Conservation (phyloP, 1,140 invertebrate species). For the Hyles vespertilio region DNA sequence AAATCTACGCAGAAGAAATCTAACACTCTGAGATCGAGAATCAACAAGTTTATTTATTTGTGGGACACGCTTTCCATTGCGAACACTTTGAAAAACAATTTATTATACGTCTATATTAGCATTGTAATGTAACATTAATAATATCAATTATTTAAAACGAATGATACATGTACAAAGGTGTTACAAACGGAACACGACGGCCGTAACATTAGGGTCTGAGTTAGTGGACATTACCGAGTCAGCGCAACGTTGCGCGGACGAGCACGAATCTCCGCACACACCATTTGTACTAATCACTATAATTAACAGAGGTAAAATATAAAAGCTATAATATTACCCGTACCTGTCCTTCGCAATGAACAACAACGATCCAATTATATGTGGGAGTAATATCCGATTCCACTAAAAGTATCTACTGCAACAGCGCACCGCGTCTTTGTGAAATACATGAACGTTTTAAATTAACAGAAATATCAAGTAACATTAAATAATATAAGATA, state of each 20-base stretch:
- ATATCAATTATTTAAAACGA: slow-evolving; percentile 44
- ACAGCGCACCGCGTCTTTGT: slow-evolving; percentile 17
- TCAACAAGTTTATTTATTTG: slow-evolving; percentile 46
- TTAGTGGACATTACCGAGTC: slow-evolving; percentile 26
- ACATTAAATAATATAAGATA: too few relatives aligned
- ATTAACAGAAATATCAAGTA: too few relatives aligned
- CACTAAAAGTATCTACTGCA: slow-evolving; percentile 34
- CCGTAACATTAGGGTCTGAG: slow-evolving; percentile 17
- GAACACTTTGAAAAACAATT: slow-evolving; percentile 47
- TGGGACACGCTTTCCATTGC: slow-evolving; percentile 42
- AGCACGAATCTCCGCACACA: slow-evolving; percentile 31
- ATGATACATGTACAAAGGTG: slow-evolving; percentile 25
- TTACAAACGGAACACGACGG: slow-evolving; percentile 25
- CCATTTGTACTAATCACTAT: slow-evolving; percentile 48
- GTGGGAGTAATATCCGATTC: slow-evolving; percentile 37
- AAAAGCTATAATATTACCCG: slow-evolving; percentile 50
- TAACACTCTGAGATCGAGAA: slow-evolving; percentile 59
- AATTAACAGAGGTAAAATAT: slow-evolving; percentile 59
- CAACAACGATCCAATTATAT: slow-evolving; percentile 48
- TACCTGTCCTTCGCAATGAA: slow-evolving; percentile 44
- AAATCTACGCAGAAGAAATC: slow-evolving; percentile 65
- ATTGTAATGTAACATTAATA: slow-evolving; percentile 43
- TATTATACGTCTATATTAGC: slow-evolving; percentile 40
- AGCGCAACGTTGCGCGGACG: slow-evolving; percentile 20
- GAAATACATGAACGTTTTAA: slow-evolving; percentile 8